These are phyloP conservation scores for Abramis brama DNA, from an alignment of 2,113 vertebrate genomes.

Conservation along the genomic window DNA sequence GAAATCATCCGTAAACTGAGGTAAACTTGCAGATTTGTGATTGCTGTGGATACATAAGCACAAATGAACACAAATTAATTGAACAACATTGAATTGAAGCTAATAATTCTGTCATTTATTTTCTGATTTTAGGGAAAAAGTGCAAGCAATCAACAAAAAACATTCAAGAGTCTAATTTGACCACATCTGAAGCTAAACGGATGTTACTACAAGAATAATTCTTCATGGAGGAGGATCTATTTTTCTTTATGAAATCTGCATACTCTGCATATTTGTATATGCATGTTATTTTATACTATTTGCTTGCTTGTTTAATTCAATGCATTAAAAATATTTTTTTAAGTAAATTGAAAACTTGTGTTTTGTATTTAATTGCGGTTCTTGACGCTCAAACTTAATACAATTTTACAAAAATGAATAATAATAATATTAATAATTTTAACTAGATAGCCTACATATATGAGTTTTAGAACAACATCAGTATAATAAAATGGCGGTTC, in stretches of 20 bases:
- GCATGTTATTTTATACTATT: not conserved
- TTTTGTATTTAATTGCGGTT: not conserved
- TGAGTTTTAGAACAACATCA: not conserved
- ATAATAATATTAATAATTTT: too few species aligned
- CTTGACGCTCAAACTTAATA: not conserved
- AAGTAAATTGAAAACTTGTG: not conserved
- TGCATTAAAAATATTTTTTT: conserved; percentile 27
- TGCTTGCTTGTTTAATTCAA: not conserved
- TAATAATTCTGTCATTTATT: not conserved
- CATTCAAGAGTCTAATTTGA: not conserved
- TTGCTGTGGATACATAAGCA: not conserved
- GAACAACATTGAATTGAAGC: not conserved
- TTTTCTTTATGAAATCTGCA: conserved; percentile 45
- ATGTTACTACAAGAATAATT: not conserved
- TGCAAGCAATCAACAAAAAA: conserved; percentile 32
- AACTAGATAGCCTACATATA: too few species aligned
- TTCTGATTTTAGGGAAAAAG: conserved; percentile 48
- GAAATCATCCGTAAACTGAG: conserved; percentile 54
- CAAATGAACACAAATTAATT: not conserved
- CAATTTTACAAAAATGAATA: too few species aligned
- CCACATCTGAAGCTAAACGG: not conserved
- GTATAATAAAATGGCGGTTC: too few species aligned
- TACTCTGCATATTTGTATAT: conserved; percentile 49
- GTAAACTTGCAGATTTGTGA: conserved; percentile 53
- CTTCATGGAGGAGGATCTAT: not conserved